Base-by-base conservation (phyloP, 1,140 invertebrate species). In the Saccostrea echinata region DNA sequence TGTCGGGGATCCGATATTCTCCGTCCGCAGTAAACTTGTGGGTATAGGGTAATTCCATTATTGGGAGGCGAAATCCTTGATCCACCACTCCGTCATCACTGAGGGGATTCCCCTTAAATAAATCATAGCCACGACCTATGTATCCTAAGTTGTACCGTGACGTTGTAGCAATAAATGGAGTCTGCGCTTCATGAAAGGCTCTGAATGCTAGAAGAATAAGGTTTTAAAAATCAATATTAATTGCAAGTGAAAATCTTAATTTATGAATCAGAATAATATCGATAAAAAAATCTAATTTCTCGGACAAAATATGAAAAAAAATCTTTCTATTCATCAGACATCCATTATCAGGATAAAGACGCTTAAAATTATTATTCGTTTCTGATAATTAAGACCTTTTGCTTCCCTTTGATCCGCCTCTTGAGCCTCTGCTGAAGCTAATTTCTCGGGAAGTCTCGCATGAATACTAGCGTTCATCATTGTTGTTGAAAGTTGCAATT, bases 11-110 rank as follows among this genome's bases (percentile, higher is more conserved):
- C 27, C 86, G 13, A 51, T 83, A 87, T 52, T 83, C 81, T 30
- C 86, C 86, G 80, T 87, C 86, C 1, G 80, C 82, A 13, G 86
- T 84, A 53, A 83, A 87, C 30, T 81, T 81, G 30, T 64, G 82
- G 12, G 86, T 83, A 51, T 83, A 87, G 8, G 86, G 86, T 2
- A 87, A 30, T 35, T 87, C 86, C 24, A 87, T 87, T 11, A 87
- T 81, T 21, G 86, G 86, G 57, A 87, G 81, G 21, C 86, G 24
- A 52, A 87, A 87, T 51, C 86, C 86, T 68, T 83, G 86, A 68
- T 87, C 86, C 27, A 87, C 86, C 13, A 83, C 55, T 13, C 86
- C 86, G 30, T 87, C 86, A n/a, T 87, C 86, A 30, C 80, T 87
- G 21, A 87, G 33, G 1, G 86, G 86, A 24, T 87, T 87, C 12